These are phyloP conservation scores for Sebastes matsubarae DNA, from an alignment of 2,797 vertebrate species.

Conservation along the genomic window DNA sequence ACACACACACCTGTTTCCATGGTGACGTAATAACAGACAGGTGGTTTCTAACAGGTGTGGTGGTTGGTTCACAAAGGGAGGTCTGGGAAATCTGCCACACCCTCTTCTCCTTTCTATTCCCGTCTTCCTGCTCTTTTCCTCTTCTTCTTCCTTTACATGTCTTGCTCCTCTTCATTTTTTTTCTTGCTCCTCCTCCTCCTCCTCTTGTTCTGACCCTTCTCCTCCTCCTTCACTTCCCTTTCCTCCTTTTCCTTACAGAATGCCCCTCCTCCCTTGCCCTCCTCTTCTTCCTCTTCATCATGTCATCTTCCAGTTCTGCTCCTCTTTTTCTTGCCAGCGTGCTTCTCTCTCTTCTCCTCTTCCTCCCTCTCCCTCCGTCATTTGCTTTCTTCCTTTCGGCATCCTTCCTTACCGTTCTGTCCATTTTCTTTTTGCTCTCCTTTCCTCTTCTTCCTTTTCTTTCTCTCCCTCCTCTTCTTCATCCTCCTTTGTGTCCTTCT, in stretches of 20 bases:
- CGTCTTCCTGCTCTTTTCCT: too few species aligned
- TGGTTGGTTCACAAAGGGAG: not conserved
- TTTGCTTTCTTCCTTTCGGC: not conserved
- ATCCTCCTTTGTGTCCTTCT: not conserved
- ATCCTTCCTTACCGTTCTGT: too few species aligned
- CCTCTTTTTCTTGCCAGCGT: too few species aligned
- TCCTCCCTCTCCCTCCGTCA: not conserved
- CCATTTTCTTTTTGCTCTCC: not conserved
- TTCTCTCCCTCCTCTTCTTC: not conserved
- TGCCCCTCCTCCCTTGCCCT: too few species aligned
- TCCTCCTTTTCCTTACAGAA: too few species aligned
- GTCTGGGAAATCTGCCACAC: not conserved
- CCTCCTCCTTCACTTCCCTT: not conserved
- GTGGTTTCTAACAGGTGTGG: constrained; percentile 37
- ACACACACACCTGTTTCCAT: constrained; percentile 4
- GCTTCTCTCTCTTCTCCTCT: too few species aligned
- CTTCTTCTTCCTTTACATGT: too few species aligned
- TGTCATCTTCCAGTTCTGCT: too few species aligned
- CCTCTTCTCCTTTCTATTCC: too few species aligned
- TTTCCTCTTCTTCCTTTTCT: not conserved
- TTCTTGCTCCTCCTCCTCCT: not conserved
- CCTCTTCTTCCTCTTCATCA: too few species aligned
- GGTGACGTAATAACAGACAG: constrained; percentile 31
- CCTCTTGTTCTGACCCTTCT: too few species aligned
- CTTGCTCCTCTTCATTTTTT: not conserved